A percentile compares a stretch with the other conserved stretches of the same genome.
phyloP scores from a whole-genome alignment of 2,113 vertebrate genomes.

The Ailurus styani region DNA sequence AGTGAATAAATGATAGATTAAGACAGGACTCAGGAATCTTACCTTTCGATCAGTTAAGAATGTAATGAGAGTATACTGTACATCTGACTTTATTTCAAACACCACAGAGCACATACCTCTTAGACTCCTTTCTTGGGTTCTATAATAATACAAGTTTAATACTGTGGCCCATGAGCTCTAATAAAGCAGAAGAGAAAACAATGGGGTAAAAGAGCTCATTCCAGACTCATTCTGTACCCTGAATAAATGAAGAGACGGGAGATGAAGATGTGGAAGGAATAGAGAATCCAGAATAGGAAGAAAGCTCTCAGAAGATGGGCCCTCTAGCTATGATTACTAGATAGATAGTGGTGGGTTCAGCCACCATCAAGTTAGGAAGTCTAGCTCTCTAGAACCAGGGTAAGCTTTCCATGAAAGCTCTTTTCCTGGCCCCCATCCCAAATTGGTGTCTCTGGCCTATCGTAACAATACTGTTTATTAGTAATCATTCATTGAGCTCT shows the following conservation, averaged over 20 bases:
- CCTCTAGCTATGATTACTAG: background rate
- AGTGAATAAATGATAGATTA: background rate
- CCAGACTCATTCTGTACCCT: background rate
- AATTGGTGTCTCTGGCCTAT: background rate
- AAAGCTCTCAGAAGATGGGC: background rate
- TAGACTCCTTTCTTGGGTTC: background rate
- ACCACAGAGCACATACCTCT: background rate
- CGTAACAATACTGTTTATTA: background rate
- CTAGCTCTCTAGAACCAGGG: background rate
- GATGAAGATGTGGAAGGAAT: background rate
- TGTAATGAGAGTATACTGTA: background rate
- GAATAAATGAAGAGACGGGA: background rate
- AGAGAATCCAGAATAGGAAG: background rate
- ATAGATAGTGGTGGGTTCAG: background rate
- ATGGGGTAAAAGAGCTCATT: background rate
- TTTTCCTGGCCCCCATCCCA: background rate
- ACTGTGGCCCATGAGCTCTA: background rate
- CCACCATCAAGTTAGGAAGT: background rate
- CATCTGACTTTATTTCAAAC: background rate
- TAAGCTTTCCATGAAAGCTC: background rate
- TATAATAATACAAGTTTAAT: background rate
- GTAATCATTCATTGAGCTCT: background rate
- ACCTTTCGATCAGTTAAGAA: conserved; percentile 8
- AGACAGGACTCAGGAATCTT: background rate
- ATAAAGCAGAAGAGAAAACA: background rate